Evolutionary conservation across 2,888 invertebrate species (phyloP).

Genomic region (Mythimna impura): DNA sequence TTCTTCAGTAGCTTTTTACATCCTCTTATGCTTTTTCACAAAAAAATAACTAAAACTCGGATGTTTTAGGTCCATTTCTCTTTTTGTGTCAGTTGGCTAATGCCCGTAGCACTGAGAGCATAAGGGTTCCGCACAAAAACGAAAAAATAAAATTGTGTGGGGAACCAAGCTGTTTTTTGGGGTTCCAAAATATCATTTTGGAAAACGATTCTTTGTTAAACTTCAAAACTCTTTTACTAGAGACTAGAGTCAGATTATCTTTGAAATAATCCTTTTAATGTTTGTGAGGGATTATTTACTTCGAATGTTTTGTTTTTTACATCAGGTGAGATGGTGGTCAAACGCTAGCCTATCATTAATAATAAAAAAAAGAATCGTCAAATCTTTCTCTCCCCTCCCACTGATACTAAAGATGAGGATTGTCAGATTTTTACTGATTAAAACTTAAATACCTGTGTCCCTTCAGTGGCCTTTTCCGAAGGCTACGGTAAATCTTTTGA

Average conservation of each 20-base stretch:
- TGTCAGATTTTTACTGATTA: no score
- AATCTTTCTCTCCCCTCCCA: no score
- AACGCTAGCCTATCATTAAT: no score
- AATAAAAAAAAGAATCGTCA: no score
- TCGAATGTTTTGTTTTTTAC: no score
- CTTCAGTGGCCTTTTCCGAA: no score
- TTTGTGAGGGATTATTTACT: not conserved
- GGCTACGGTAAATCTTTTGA: no score
- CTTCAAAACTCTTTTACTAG: not conserved
- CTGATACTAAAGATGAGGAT: no score
- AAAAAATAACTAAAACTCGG: not conserved
- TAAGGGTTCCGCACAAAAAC: constrained; percentile 39
- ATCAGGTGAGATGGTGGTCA: no score
- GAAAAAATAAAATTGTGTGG: not conserved
- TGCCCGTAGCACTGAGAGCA: constrained; percentile 17
- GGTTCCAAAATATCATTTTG: constrained; percentile 12
- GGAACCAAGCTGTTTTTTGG: not conserved
- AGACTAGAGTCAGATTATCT: not conserved
- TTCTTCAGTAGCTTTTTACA: constrained; percentile 3
- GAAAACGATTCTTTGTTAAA: constrained; percentile 4
- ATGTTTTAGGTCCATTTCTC: constrained; percentile 18
- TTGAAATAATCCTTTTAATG: not conserved
- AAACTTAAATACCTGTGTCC: no score
- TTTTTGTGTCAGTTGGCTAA: constrained; percentile 35
- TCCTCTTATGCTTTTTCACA: not conserved